Base-by-base conservation (phyloP, 2,113 vertebrate species). In the Heterotis niloticus region DNA sequence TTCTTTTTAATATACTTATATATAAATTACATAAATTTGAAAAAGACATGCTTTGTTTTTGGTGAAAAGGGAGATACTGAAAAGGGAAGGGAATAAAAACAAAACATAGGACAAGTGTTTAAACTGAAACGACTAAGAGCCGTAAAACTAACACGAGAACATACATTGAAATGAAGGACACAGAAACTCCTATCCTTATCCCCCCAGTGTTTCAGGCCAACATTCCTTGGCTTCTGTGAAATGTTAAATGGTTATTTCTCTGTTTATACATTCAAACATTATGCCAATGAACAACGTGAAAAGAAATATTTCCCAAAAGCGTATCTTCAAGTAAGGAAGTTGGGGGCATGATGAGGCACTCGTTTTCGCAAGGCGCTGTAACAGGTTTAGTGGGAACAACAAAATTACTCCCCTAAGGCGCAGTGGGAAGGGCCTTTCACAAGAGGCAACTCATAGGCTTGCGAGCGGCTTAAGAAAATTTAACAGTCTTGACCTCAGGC, bases 1-100 rank as follows among this genome's bases (percentile, higher is more conserved):
- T 81, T 75, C 75, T 86, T 87, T 92, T 92, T 90, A 90, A 92
- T 92, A 90, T 89, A 88, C 76, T 86, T 85, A 87, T 89, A 89
- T 90, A 92, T 90, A 92, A 88, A 92, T 90, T 82, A 91, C 84
- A 89, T 88, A 90, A 86, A 89, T 89, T 87, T 90, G 84, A 88
- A 84, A 84, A 88, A 82, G 84, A 89, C 88, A 87, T 89, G 88
- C 87, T 91, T 84, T 78, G 88, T 87, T 90, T 91, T 89, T 44
- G 34, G 34, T 44, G 34, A 44, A 44, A 44, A 44, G 34, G 34
- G 34, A 7, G 34, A 44, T 44, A 44, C 2, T 44, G 34, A 44
- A 44, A 44, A 44, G 34, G 34, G 68, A 82, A 67, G 78, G 57
- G 17, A 29, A 24, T 26, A 59, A 82, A 81, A 24, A 76, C 84